Evolutionary conservation across 2,888 invertebrate genomes (phyloP).

Genomic region (Coleophora flavipennella): DNA sequence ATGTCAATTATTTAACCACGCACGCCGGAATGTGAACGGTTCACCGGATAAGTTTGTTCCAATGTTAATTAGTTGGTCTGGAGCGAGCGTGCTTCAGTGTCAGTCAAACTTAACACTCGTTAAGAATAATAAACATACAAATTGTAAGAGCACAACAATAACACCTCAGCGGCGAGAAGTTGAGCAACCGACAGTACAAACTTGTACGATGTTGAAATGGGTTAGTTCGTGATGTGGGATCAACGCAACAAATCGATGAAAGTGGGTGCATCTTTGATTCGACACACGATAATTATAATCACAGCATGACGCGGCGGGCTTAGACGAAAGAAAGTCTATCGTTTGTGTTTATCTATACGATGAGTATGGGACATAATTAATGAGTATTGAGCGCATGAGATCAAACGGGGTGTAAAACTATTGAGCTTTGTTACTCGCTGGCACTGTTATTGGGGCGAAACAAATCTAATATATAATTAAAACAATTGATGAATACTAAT

Average conservation of each 20-base stretch:
- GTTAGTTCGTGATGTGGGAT: conserved; percentile 14
- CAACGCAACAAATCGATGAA: conserved; percentile 19
- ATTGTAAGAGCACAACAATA: background rate
- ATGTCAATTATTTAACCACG: conserved; percentile 22
- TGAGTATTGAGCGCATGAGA: too few species aligned
- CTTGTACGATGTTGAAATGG: conserved; percentile 1
- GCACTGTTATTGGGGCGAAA: too few species aligned
- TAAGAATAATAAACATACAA: too few species aligned
- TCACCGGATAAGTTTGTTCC: background rate
- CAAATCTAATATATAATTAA: too few species aligned
- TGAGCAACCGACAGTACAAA: background rate
- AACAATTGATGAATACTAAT: too few species aligned
- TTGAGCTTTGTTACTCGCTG: too few species aligned
- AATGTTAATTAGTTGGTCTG: too few species aligned
- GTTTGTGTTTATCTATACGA: background rate
- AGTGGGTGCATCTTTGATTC: conserved; percentile 9
- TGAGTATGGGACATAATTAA: background rate
- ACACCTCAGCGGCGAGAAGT: background rate
- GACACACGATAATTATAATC: background rate
- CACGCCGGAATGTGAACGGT: conserved; percentile 5
- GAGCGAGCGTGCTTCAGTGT: too few species aligned
- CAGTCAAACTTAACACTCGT: background rate
- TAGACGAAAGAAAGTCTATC: too few species aligned
- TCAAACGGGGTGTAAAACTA: too few species aligned
- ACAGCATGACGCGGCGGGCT: too few species aligned